These are phyloP conservation scores for Oppia nitens DNA, from an alignment of 1,140 invertebrate species.

Conservation along the genomic window DNA sequence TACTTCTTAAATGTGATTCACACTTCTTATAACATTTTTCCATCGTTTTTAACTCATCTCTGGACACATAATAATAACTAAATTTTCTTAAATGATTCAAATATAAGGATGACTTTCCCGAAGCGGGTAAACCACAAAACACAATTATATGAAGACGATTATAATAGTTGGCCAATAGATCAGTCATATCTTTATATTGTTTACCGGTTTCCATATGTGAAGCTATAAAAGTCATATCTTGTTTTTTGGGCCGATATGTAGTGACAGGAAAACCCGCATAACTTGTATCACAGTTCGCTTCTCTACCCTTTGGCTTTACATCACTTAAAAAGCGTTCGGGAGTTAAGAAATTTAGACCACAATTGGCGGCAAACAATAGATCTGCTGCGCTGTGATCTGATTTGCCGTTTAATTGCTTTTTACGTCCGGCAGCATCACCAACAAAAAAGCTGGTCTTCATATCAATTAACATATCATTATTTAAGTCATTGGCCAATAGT, in stretches of 20 bases:
- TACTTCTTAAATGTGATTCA: not conserved
- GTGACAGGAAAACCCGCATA: not conserved
- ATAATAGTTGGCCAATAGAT: not conserved
- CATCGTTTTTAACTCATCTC: conserved; percentile 8
- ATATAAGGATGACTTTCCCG: conserved; percentile 15
- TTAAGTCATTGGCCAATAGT: conserved; percentile 6
- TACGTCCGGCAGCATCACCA: conserved; percentile 20
- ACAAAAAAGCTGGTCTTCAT: conserved; percentile 15
- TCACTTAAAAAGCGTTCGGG: conserved; percentile 18
- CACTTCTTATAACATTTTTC: conserved; percentile 8
- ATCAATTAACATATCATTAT: conserved; percentile 13
- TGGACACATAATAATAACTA: conserved; percentile 7
- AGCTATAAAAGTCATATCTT: not conserved
- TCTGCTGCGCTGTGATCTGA: conserved; percentile 18
- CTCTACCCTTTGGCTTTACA: not conserved
- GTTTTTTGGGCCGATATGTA: not conserved
- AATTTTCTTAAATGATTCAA: conserved; percentile 2
- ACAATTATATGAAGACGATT: conserved; percentile 4
- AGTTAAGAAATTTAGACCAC: conserved; percentile 12
- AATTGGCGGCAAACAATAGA: conserved; percentile 17
- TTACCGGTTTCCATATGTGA: not conserved
- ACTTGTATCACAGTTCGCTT: not conserved
- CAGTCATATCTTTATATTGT: not conserved
- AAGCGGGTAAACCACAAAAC: conserved; percentile 14
- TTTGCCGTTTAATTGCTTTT: conserved; percentile 6